A percentile compares a stretch with the other conserved stretches of the same genome.
These are phyloP conservation scores for Zophobas atratus DNA, from an alignment of 1,140 invertebrate species.

Conservation along the genomic window DNA sequence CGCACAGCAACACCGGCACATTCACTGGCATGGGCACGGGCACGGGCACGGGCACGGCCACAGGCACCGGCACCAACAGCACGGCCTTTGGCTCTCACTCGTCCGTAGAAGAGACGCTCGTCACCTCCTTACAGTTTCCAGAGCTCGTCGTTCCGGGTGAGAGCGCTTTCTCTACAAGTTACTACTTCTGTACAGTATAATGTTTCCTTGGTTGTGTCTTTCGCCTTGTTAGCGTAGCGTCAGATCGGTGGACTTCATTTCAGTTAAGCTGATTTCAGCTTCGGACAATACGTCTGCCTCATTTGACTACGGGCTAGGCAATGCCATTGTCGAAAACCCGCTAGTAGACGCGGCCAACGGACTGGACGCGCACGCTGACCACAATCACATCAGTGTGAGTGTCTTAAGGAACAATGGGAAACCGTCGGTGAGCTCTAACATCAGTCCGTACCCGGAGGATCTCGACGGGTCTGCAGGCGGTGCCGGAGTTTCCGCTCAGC, in stretches of 20 bases:
- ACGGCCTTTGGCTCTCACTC: conserved; percentile 61
- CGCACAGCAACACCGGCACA: conserved; percentile 63
- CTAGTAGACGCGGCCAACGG: conserved; percentile 66
- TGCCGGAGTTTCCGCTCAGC: conserved; percentile 53
- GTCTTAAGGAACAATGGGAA: conserved; percentile 65
- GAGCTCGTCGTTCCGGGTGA: conserved; percentile 66
- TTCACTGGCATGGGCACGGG: conserved; percentile 55
- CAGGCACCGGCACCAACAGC: conserved; percentile 64
- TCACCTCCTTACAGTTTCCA: conserved; percentile 63
- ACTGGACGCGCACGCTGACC: conserved; percentile 64
- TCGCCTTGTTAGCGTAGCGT: conserved; percentile 42
- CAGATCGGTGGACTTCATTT: conserved; percentile 65
- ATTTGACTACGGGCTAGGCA: conserved; percentile 65
- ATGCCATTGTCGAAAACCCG: conserved; percentile 65
- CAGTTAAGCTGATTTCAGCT: conserved; percentile 70
- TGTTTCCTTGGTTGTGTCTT: conserved; percentile 39
- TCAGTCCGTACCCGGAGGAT: conserved; percentile 60
- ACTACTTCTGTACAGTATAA: conserved; percentile 41
- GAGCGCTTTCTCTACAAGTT: conserved; percentile 59
- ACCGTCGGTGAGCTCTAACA: conserved; percentile 53
- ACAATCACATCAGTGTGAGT: conserved; percentile 65
- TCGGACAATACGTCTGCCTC: conserved; percentile 66
- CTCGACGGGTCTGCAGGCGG: conserved; percentile 46
- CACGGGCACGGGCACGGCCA: conserved; percentile 63
- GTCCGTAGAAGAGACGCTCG: conserved; percentile 67